Evolutionary conservation across 2,888 invertebrate species (phyloP), one percentile per base, ranked within the genome.

Genomic region (Hemicrepidius hirtus): DNA sequence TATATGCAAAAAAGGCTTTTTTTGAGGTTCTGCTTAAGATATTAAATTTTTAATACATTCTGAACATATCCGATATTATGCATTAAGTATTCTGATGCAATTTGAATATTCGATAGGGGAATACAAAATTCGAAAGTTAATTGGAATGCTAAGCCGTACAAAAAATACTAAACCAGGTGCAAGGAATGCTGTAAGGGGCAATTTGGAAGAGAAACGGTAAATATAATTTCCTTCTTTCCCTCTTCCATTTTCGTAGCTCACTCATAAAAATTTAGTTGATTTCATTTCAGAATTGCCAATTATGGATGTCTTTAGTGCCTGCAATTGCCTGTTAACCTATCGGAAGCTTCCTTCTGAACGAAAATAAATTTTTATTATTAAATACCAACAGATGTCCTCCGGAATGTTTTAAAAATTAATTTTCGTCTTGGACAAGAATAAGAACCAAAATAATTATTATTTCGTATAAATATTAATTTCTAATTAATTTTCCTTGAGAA

Each of bases 1-100:
- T 79, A 79, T 79, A 80, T 78, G 78, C 77, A 78, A 77, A 79
- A 63, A 71, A 57, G 60, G 35, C 46, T 50, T 68, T 70, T n/a
- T 18, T 3, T 62, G 32, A 46, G 46, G 16, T 46, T 44, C 7
- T 66, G 20, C 53, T 64, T 63, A 35, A 53, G 13, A 40, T 59
- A 68, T 64, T 69, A 69, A 50, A 65, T 64, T 66, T 67, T 59
- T 74, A 64, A 67, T 71, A 37, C 63, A 57, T 65, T 68, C 46
- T 40, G 13, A 68, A 24, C 40, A 49, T 50, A 24, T 59, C 16
- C 40, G 49, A 37, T 37, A 55, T 35, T 21, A 65, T 37, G 40
- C 55, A 37, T 35, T 57, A 53, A 35, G 21, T 46, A 50, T 65
- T 46, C 24, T 16, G 28, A 35, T 64, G 44, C 37, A 57, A 66